Base-by-base conservation (phyloP, 2,888 invertebrate genomes). In the Clunio marinus region DNA sequence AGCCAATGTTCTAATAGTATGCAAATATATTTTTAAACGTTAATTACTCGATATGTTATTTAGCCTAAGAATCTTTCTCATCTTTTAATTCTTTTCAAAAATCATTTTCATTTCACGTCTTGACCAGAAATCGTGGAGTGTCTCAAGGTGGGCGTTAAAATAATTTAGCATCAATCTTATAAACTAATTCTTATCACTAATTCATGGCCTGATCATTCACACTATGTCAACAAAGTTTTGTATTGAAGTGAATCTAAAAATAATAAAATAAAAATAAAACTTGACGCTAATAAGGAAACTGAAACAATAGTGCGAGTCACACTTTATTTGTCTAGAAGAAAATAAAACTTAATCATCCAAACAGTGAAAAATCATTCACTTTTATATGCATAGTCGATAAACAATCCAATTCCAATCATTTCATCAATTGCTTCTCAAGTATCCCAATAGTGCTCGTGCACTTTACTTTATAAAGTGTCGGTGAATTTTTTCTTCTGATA, bases 401-500 rank as follows among this genome's bases (percentile, higher is more conserved):
- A 59, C 59, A 59, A 59, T 27, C 32, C 35, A 59, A 59, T 59
- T 59, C 20, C 59, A 59, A 59, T 59, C 59, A 59, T 17, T 59
- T 59, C 13, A 35, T 35, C 59, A 59, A 20, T 59, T 35, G 59
- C 8, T 20, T 17, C 3, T 59, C 25, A 35, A 59, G 59, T 35
- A 35, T 35, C 35, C 22, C 35, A 15, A 35, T 32, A 59, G 35
- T 25, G 20, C n/a, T 45, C 13, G n/a, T 32, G 5, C 32, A 32
- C n/a, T 45, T 5, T n/a, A 45, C 13, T 15, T 59, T 35, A 59
- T 8, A 25, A 25, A 3, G 59, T 59, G 35, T 59, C 59, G n/a
- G 32, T 41, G 41, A 58, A 58, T 25, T 68, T 57, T 20, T 68
- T 55, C 27, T 68, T 68, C 15, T 68, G 68, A 68, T 68, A 68